These are phyloP conservation scores for Aramus guarauna DNA, from an alignment of 2,113 vertebrate species.

Conservation along the genomic window DNA sequence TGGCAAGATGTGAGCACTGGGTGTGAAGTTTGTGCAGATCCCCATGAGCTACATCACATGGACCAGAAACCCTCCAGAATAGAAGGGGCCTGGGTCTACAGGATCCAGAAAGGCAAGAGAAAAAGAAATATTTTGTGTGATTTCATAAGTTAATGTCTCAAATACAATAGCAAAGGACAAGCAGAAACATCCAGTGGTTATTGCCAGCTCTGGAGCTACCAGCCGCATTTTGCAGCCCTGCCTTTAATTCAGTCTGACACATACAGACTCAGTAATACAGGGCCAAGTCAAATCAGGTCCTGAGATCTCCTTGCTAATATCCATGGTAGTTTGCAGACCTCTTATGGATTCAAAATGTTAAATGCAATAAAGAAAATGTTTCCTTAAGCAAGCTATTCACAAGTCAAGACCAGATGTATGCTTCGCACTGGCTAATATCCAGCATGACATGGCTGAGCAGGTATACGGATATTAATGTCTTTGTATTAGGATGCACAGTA, in stretches of 20 bases:
- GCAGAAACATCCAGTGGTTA: neutral
- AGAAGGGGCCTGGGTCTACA: neutral
- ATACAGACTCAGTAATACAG: neutral
- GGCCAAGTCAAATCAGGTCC: neutral
- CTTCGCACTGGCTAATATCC: neutral
- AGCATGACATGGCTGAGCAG: slow-evolving; percentile 15
- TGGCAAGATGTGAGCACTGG: neutral
- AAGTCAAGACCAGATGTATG: neutral
- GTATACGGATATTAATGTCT: neutral
- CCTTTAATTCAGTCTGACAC: neutral
- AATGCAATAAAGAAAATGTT: neutral
- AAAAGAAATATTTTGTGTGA: neutral
- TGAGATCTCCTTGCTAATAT: neutral
- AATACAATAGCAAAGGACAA: neutral
- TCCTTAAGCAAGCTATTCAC: neutral
- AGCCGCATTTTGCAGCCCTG: neutral
- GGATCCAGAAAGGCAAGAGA: neutral
- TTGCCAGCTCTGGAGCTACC: neutral
- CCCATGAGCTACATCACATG: neutral
- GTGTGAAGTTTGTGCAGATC: neutral
- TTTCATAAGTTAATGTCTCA: neutral
- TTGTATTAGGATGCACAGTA: slow-evolving; percentile 12
- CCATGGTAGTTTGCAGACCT: neutral
- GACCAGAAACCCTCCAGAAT: neutral
- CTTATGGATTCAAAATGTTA: neutral